These are phyloP conservation scores for Leptothorax acervorum DNA, from an alignment of 2,888 invertebrate genomes.

Conservation along the genomic window DNA sequence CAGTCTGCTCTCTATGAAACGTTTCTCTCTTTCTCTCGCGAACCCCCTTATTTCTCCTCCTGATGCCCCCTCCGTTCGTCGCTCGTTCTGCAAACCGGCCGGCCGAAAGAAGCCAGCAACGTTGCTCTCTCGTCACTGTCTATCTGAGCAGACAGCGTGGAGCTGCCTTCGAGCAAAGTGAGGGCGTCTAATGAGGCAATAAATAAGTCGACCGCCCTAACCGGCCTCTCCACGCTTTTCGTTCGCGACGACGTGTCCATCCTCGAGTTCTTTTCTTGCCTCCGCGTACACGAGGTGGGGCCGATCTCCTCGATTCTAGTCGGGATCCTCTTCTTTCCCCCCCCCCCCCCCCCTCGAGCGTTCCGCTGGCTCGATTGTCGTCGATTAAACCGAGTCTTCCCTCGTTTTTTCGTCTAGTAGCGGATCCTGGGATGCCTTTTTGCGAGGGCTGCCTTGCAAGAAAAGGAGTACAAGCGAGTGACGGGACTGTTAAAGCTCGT, in stretches of 20 bases:
- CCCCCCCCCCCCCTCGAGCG: slow-evolving; percentile 11
- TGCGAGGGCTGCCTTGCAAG: slow-evolving; percentile 12
- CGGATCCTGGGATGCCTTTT: slow-evolving; percentile 28
- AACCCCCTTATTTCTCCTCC: slow-evolving; percentile 54
- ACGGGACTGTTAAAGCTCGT: slow-evolving; percentile 26
- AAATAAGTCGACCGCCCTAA: slow-evolving; percentile 85
- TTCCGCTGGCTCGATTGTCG: slow-evolving; percentile 53
- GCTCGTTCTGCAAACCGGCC: slow-evolving; percentile 58
- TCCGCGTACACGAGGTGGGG: slow-evolving; percentile 64
- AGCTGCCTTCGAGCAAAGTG: slow-evolving; percentile 84
- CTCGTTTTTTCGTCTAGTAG: slow-evolving; percentile 55
- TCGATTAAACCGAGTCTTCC: slow-evolving; percentile 55
- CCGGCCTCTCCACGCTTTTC: slow-evolving; percentile 85
- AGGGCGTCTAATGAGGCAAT: slow-evolving; percentile 86
- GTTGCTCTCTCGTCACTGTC: slow-evolving; percentile 84
- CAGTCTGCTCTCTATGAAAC: slow-evolving; percentile 17
- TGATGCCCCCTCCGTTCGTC: slow-evolving; percentile 39
- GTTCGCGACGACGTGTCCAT: slow-evolving; percentile 83
- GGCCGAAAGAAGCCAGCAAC: slow-evolving; percentile 73
- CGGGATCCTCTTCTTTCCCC: slow-evolving; percentile 10
- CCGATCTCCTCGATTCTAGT: slow-evolving; percentile 56
- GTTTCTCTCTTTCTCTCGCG: slow-evolving; percentile 33
- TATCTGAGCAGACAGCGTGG: slow-evolving; percentile 86
- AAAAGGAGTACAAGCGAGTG: slow-evolving; percentile 27
- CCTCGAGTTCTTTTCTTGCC: slow-evolving; percentile 77